Base-by-base conservation (phyloP, 2,113 vertebrate genomes). In the Apodemus speciosus region DNA sequence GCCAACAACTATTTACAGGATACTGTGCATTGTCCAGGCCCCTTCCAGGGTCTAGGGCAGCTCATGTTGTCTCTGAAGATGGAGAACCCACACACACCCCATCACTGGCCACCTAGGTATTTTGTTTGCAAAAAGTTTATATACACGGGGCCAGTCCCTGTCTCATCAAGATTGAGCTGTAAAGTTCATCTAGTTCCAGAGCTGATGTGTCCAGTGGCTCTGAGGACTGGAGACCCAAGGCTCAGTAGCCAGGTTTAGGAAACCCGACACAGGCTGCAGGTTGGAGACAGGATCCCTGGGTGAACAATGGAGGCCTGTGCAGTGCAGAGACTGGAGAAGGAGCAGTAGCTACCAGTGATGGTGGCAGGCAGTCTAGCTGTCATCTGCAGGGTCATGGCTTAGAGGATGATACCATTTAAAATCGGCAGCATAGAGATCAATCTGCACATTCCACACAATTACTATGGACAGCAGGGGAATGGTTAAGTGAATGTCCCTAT, bases 271-370 rank as follows among this genome's bases (percentile, higher is more conserved):
- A 81, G 13, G n/a, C 56, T 60, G 23, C 20, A 58, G 56, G 23
- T 38, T 7, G 14, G 14, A 18, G n/a, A 40, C n/a, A 40, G 11
- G 21, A 3, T 60, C 60, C 23, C 2, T 2, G 1, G 13, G 6
- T 16, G n/a, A 40, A 81, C 56, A 60, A 8, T 40, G 53, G 11
- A 81, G 21, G 77, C 32, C 73, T 80, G 77, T 23, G 11, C 10
- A 58, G 23, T 13, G 62, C 21, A 62, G 51, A 58, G 23, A 40
- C 9, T 7, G 2, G 23, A 58, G 15, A 77, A 8, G 5, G 79
- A 25, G 23, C n/a, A 40, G n/a, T 30, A 9, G 56, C 13, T 23
- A 30, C n/a, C 30, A 15, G 56, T 27, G 25, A 40, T 30, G n/a
- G 23, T 14, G 27, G 23, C 13, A 16, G n/a, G 11, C 27, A 23